Evolutionary conservation across 2,113 vertebrate genomes (phyloP), one percentile per base, ranked within the genome.

Genomic region (Petrocephalus zakoni): DNA sequence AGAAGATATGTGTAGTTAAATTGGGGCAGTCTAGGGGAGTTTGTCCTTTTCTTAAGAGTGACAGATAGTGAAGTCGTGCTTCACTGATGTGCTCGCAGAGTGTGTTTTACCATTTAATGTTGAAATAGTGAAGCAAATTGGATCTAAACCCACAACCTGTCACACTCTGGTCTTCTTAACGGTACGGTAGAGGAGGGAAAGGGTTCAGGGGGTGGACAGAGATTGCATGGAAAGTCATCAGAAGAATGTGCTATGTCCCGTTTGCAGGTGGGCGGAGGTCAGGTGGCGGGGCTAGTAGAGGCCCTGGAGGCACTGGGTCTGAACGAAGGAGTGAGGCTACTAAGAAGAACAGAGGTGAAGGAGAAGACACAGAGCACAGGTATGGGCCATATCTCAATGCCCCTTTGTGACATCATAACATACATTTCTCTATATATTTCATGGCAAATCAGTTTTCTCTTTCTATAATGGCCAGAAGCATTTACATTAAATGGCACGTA

Each of bases 231-330:
- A 29, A 68, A 29, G n/a, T 51, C 81, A 51, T 11, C 81, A 47
- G 21, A 51, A 51, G 47, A 21, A 46, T 15, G 1, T 68, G 15
- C 75, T 64, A 4, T 9, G 21, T 84, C 42, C 49, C 5, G 4
- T 89, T 87, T 89, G 0, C 91, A 99, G 98, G 93, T 99, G 92
- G 97, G 97, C 0, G 97, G 98, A 0, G 98, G 98, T 87, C 96
- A 95, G 0, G 90, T 97, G 0, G 94, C 92, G 0, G 96, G 94
- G 11, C 94, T 99, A 90, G 93, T 97, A 56, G 95, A 97, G 0
- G 98, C 97, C 0, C 94, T 99, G 83, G 94, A 96, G 85, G 95
- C 96, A 2, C 96, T 99, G 92, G 98, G 98, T 21, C 93, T 99
- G 46, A 95, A 90, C 0, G 97, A 97, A 4, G 98, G 97, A 0